phyloP scores from a whole-genome alignment of 2,113 vertebrate genomes.

The Platycercus adscitus region DNA sequence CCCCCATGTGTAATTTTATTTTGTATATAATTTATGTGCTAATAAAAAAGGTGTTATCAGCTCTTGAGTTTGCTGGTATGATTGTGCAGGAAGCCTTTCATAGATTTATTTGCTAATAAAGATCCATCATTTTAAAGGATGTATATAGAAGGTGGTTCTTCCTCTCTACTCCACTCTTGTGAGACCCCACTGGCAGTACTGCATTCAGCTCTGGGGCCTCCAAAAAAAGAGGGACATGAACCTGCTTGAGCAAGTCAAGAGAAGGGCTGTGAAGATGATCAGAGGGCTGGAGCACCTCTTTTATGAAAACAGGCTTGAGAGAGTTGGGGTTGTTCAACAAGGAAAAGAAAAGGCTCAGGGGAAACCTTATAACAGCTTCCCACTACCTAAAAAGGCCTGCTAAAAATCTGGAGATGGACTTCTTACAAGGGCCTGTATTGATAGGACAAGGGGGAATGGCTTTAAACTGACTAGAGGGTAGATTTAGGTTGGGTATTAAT shows the following conservation, averaged over 20 bases:
- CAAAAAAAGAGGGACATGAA: not conserved
- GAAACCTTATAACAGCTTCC: not conserved
- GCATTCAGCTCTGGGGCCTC: not conserved
- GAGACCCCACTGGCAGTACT: not conserved
- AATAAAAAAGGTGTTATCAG: not conserved
- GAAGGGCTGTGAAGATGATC: not conserved
- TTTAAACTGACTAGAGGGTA: not conserved
- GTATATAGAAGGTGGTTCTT: not conserved
- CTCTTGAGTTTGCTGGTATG: not conserved
- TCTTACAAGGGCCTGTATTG: not conserved
- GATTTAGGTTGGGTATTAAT: not conserved
- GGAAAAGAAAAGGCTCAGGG: not conserved
- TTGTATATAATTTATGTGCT: not conserved
- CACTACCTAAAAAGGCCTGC: not conserved
- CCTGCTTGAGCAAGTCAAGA: not conserved
- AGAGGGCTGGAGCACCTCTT: not conserved
- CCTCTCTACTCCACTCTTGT: not conserved
- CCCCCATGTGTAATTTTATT: not conserved
- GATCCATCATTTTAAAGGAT: not conserved
- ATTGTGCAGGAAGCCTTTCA: not conserved
- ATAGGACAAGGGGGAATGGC: not conserved
- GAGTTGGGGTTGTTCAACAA: not conserved
- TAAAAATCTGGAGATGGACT: not conserved
- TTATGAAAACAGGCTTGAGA: not conserved
- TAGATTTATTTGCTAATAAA: not conserved